These are phyloP conservation scores for Antechinus stuartii DNA, from an alignment of 2,113 vertebrate genomes.

Conservation along the genomic window DNA sequence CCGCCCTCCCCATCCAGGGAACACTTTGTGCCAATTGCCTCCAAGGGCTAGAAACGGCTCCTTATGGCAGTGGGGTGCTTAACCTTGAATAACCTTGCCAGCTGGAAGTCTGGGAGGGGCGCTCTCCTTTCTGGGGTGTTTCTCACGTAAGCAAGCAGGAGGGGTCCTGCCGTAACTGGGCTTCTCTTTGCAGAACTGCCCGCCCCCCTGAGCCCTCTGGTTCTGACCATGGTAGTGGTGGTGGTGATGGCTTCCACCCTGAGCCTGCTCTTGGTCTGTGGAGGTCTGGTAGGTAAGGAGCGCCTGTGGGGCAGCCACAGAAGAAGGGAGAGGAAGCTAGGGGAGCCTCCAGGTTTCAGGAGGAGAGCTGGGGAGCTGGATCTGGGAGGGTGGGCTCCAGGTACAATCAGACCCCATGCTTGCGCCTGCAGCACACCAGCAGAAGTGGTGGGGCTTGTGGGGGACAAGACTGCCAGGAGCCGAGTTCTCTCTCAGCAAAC, in stretches of 20 bases:
- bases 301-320: neutral
- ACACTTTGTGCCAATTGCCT: neutral
- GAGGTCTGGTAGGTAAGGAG: constrained; percentile 41
- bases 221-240: constrained; percentile 47
- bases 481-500: constrained; percentile 93
- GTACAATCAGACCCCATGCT: neutral
- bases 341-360: neutral
- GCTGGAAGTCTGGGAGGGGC: neutral
- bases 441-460: constrained; percentile 89
- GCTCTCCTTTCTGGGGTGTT: neutral
- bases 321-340: neutral
- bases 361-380: neutral
- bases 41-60: neutral
- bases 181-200: constrained; percentile 38
- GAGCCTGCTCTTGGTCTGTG: constrained; percentile 49
- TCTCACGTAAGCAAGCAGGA: neutral
- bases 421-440: constrained; percentile 88
- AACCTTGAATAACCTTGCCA: neutral
- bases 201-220: neutral
- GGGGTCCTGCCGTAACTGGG: neutral
- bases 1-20: neutral
- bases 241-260: constrained; percentile 26
- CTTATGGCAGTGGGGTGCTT: neutral
- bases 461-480: constrained; percentile 89
- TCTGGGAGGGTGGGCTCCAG: neutral